A percentile compares a stretch with the other conserved stretches of the same genome.
phyloP scores from a whole-genome alignment of 1,140 invertebrate genomes.

The Diuraphis noxia region DNA sequence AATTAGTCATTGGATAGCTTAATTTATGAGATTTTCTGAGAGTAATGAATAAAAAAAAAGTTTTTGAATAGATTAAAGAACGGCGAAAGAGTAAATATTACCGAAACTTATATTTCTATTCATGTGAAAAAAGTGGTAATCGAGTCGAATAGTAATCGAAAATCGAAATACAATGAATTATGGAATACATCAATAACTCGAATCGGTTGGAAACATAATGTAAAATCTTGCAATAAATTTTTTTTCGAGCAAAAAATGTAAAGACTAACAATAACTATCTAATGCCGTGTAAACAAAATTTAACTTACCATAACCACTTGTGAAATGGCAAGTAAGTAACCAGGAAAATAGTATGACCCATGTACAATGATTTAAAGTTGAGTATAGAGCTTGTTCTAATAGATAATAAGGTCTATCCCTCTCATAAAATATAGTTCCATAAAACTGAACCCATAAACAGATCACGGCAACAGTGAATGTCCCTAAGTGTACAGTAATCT shows the following conservation, averaged over 20 bases:
- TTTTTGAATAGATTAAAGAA: neutral
- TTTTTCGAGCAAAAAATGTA: neutral
- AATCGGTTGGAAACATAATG: too few relatives aligned
- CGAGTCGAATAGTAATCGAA: too few relatives aligned
- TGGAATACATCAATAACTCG: too few relatives aligned
- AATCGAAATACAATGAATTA: too few relatives aligned
- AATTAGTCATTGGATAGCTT: too few relatives aligned
- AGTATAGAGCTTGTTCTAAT: neutral
- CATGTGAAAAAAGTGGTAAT: too few relatives aligned
- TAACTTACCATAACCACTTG: neutral
- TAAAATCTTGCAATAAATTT: too few relatives aligned
- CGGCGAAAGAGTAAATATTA: too few relatives aligned
- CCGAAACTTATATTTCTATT: too few relatives aligned
- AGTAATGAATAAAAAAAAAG: too few relatives aligned
- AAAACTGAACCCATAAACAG: neutral
- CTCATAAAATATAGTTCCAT: neutral
- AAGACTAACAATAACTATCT: neutral
- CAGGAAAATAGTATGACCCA: neutral
- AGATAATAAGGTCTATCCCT: neutral
- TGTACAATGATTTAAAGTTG: neutral
- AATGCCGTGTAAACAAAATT: neutral
- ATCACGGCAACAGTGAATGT: neutral
- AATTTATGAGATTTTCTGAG: too few relatives aligned
- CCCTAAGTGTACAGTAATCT: neutral
- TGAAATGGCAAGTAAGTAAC: neutral